These are phyloP conservation scores for Muraenolepis orangiensis DNA, from an alignment of 2,797 vertebrate species.

Conservation along the genomic window DNA sequence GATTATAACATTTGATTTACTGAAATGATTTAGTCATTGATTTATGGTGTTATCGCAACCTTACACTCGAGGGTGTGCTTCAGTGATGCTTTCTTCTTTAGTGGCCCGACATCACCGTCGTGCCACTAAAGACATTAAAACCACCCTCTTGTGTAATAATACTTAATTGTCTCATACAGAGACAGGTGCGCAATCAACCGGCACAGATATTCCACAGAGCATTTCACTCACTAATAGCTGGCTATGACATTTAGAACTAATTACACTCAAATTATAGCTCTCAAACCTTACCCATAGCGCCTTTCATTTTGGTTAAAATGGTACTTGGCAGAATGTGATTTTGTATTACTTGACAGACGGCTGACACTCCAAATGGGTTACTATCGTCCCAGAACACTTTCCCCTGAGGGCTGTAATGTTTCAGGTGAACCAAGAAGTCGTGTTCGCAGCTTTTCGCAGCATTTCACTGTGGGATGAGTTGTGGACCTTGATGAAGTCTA, in stretches of 20 bases:
- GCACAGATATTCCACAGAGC: neutral
- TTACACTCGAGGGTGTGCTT: neutral
- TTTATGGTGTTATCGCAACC: neutral
- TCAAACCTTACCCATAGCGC: neutral
- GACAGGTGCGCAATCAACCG: neutral
- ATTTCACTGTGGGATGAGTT: neutral
- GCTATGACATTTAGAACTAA: neutral
- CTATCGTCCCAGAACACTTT: neutral
- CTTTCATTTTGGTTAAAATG: neutral
- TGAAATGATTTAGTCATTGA: too few relatives aligned
- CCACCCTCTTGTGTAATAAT: neutral
- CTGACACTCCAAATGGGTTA: neutral
- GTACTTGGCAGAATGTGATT: too few relatives aligned
- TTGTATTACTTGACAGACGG: neutral
- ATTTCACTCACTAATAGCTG: neutral
- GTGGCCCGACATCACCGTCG: neutral
- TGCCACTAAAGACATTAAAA: neutral
- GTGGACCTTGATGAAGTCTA: neutral
- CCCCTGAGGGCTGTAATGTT: too few relatives aligned
- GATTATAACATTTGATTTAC: neutral
- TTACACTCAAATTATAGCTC: neutral
- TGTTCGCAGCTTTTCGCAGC: neutral
- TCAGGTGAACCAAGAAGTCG: neutral
- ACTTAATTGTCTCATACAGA: neutral
- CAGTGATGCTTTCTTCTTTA: too few relatives aligned